Evolutionary conservation across 1,140 invertebrate genomes (phyloP).

Genomic region (Ridgeia piscesae): DNA sequence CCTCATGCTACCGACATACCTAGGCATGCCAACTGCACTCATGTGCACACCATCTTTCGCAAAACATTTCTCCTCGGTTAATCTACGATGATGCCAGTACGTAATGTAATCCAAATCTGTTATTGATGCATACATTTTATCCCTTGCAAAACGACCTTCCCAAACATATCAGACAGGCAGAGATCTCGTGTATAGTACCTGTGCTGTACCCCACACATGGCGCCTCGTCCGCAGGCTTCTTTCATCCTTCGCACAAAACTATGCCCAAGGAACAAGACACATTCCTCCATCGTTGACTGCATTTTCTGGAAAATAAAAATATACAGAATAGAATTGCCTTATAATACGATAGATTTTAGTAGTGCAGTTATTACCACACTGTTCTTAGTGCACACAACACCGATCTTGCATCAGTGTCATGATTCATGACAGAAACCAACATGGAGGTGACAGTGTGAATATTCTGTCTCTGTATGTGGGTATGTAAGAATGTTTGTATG

Average conservation of each 20-base stretch:
- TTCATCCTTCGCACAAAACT: background rate
- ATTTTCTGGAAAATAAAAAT: background rate
- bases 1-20: too few species aligned
- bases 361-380: background rate
- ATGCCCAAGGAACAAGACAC: background rate
- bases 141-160: too few species aligned
- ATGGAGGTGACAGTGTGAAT: background rate
- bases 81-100: too few species aligned
- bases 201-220: background rate
- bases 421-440: background rate
- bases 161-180: too few species aligned
- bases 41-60: too few species aligned
- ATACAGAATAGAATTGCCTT: background rate
- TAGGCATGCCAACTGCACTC: too few species aligned
- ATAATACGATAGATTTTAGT: background rate
- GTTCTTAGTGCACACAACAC: background rate
- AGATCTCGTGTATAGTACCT: background rate
- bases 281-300: background rate
- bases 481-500: background rate
- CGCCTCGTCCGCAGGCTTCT: background rate
- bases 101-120: too few species aligned
- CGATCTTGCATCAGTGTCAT: background rate
- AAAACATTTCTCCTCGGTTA: too few species aligned
- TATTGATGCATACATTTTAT: too few species aligned
- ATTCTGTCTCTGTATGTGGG: background rate